These are phyloP conservation scores for Rynchops niger DNA, from an alignment of 2,113 vertebrate species.

Conservation along the genomic window DNA sequence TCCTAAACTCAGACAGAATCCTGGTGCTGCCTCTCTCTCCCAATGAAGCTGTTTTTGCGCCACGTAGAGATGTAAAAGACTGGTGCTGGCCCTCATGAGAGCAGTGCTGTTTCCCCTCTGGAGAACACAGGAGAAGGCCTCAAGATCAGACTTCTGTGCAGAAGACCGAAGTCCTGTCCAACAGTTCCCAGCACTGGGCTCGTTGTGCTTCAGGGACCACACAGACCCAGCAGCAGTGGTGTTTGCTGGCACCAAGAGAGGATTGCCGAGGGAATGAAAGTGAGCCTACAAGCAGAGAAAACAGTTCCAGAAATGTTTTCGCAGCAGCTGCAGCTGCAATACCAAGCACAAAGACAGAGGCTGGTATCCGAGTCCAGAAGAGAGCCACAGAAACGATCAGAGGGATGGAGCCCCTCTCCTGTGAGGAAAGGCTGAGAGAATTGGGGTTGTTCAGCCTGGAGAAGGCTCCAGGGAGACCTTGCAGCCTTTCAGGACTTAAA, in stretches of 20 bases:
- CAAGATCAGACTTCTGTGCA: not conserved
- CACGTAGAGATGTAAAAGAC: not conserved
- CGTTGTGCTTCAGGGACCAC: not conserved
- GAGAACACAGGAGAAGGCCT: not conserved
- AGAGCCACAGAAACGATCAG: not conserved
- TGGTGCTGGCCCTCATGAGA: not conserved
- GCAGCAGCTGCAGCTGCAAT: not conserved
- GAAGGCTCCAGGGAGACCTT: not conserved
- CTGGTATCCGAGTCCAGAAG: not conserved
- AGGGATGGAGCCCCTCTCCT: not conserved
- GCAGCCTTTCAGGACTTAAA: not conserved
- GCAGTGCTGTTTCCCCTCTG: not conserved
- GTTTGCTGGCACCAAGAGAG: not conserved
- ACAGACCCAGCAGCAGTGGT: not conserved
- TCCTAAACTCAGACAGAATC: not conserved
- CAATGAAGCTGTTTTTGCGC: fast-evolving
- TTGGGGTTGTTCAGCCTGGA: not conserved
- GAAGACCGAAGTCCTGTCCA: not conserved
- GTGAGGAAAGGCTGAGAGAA: not conserved
- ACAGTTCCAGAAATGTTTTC: not conserved
- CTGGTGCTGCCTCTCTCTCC: not conserved
- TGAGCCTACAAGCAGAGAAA: not conserved
- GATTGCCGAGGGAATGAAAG: not conserved
- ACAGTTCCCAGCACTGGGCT: not conserved
- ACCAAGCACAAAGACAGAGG: not conserved